These are phyloP conservation scores for Crax fasciolata DNA, from an alignment of 2,797 vertebrate species.

Conservation along the genomic window DNA sequence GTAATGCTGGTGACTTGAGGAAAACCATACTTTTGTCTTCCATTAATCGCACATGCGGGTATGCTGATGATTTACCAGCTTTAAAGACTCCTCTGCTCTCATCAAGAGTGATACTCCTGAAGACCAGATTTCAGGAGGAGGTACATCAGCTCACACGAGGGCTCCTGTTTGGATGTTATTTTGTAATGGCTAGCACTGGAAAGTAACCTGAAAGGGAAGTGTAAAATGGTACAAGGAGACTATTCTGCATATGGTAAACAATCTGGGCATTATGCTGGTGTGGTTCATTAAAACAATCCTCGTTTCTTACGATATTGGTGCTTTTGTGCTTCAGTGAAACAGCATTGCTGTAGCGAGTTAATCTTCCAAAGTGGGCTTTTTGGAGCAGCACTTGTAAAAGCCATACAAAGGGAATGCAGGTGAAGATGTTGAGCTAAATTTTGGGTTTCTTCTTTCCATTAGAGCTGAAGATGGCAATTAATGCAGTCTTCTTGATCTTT, in stretches of 20 bases:
- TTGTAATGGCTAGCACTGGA: neutral
- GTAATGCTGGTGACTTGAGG: neutral
- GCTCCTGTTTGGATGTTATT: neutral
- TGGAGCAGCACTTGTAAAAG: neutral
- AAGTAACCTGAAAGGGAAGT: neutral
- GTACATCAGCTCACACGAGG: neutral
- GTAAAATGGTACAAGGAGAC: neutral
- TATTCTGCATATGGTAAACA: neutral
- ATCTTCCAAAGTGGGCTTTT: neutral
- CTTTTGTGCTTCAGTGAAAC: neutral
- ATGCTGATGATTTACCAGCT: neutral
- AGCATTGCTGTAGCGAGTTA: rapidly evolving
- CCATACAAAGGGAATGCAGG: neutral
- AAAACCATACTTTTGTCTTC: neutral
- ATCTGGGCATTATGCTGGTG: neutral
- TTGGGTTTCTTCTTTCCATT: conserved; percentile 18
- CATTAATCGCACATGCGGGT: neutral
- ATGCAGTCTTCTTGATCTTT: conserved; percentile 36
- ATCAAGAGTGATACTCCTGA: neutral
- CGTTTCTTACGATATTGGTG: neutral
- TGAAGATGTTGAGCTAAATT: neutral
- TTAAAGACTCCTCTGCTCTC: neutral
- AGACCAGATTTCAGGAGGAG: neutral
- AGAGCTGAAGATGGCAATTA: conserved; percentile 38
- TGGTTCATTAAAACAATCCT: neutral